Percentiles rank a stretch among this genome's conserved stretches.
Conservation (phyloP, 2,113 vertebrate species). For the Sceloporus undulatus region DNA sequence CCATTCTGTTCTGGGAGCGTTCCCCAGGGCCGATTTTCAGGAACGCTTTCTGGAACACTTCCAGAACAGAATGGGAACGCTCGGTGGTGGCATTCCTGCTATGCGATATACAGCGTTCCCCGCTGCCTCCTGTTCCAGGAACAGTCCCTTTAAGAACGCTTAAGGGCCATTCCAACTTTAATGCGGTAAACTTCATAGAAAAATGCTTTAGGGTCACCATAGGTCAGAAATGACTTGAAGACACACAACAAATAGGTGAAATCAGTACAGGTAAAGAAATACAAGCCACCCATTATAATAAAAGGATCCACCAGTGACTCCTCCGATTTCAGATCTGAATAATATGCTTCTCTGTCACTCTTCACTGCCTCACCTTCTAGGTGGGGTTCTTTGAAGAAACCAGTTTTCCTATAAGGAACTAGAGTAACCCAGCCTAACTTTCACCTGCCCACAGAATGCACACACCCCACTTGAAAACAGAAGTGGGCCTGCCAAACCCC, state of each 20-base stretch:
- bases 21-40: too few relatives aligned
- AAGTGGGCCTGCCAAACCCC: not conserved
- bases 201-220: too few relatives aligned
- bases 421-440: not conserved
- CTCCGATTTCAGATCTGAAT: not conserved
- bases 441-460: not conserved
- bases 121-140: too few relatives aligned
- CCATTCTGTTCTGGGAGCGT: too few relatives aligned
- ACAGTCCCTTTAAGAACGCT: too few relatives aligned
- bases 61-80: too few relatives aligned
- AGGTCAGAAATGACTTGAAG: too few relatives aligned
- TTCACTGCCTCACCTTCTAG: not conserved
- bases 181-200: too few relatives aligned
- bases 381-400: not conserved
- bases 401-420: not conserved
- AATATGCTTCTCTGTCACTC: conserved; percentile 4
- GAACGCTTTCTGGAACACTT: too few relatives aligned
- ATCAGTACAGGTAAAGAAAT: not conserved
- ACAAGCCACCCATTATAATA: not conserved
- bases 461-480: not conserved
- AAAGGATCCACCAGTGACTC: rapidly evolving
- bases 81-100: too few relatives aligned
- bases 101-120: too few relatives aligned
- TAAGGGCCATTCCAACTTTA: too few relatives aligned
- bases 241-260: not conserved